Base-by-base conservation (phyloP, 2,888 invertebrate species). In the Rosalia funebris region DNA sequence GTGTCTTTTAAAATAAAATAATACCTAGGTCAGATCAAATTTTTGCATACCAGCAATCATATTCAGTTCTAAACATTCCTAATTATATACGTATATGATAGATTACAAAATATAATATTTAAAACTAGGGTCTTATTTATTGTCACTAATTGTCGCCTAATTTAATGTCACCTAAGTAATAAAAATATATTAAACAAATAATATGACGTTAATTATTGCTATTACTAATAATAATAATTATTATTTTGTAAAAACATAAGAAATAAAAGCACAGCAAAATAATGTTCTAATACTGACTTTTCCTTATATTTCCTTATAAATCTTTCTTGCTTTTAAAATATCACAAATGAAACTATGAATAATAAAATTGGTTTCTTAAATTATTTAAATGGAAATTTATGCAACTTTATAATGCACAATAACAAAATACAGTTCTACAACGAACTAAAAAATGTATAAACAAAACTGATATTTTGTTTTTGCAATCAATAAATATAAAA, bases 281-380 rank as follows among this genome's bases (percentile, higher is more conserved):
- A 39, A 14, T 50, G 5, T 39, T 39, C n/a, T 50, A 50, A 50
- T 50, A 50, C 50, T 50, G 50, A 48, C 9, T 50, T 50, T 41
- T 12, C 15, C 25, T 10, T 39, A 39, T 5, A 25, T n/a, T 20
- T 50, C 2, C 39, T 50, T 12, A 17, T 14, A 39, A 5, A 15
- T 10, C 11, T 15, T n/a, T n/a, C 10, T 15, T 50, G 11, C 39
- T 25, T n/a, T 15, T 20, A 20, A 9, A 2, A 25, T 36, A 20
- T 50, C 25, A 39, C 16, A 39, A 39, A 50, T 12, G 20, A 39
- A 50, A 39, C 17, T 17, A 48, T 25, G 4, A 25, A 34, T n/a
- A 34, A n/a, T 34, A 34, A 11, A 34, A 34, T n/a, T 5, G 2
- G 10, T 34, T 34, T 3, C 11, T 7, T 11, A 36, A 17, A 12